A percentile compares a stretch with the other conserved stretches of the same genome.
phyloP scores from a whole-genome alignment of 2,888 invertebrate genomes.

The Agelastica alni region DNA sequence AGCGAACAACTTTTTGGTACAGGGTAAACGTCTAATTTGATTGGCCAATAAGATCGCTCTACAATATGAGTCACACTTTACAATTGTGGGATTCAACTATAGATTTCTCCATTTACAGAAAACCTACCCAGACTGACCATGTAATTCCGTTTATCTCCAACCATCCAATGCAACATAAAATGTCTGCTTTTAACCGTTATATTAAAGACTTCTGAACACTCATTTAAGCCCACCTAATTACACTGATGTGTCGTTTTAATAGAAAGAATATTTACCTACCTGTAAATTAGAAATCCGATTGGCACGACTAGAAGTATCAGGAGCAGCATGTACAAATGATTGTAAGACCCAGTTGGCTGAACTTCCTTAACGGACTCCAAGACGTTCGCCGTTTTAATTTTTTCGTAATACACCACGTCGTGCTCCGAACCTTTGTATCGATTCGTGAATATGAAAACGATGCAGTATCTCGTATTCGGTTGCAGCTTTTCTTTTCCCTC shows the following conservation, averaged over 20 bases:
- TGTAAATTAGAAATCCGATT: conserved; percentile 40
- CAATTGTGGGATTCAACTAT: no score
- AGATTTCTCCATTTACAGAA: no score
- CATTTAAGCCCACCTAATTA: neutral
- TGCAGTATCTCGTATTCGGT: conserved; percentile 48
- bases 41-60: no score
- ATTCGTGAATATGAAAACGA: conserved; percentile 50
- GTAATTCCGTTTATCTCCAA: no score
- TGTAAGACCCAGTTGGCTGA: conserved; percentile 26
- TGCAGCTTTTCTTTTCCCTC: conserved; percentile 37
- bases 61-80: no score
- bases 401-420: conserved; percentile 49
- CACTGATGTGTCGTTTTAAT: neutral
- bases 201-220: no score
- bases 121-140: no score
- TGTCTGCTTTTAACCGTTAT: no score
- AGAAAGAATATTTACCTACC: conserved; percentile 32
- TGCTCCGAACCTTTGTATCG: conserved; percentile 45
- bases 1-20: no score
- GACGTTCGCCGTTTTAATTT: conserved; percentile 34
- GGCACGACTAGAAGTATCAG: conserved; percentile 43
- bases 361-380: conserved; percentile 20
- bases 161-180: no score
- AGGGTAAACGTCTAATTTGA: no score
- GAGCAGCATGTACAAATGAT: conserved; percentile 40